Percentiles rank a stretch among this genome's conserved stretches.
Evolutionary conservation across 1,140 invertebrate species (phyloP).

Genomic region (Lepeophtheirus salmonis): DNA sequence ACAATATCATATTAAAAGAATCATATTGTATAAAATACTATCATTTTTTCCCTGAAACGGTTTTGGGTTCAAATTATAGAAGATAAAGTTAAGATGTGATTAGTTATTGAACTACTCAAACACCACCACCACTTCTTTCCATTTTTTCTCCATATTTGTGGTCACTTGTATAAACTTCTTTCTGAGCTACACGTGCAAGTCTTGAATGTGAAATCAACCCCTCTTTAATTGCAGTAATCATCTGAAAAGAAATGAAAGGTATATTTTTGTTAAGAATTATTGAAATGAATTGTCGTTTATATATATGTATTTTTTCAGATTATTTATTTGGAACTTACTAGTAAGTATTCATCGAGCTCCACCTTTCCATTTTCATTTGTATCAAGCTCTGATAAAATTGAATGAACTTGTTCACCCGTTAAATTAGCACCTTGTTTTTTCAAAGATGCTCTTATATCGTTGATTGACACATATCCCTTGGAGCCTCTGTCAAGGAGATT

Average conservation of each 20-base stretch:
- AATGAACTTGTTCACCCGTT: slow-evolving; percentile 83
- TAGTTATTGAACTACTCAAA: too few species aligned
- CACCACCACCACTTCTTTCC: slow-evolving; percentile 18
- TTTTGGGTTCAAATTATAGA: too few species aligned
- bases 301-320: too few species aligned
- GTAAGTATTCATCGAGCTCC: slow-evolving; percentile 92
- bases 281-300: too few species aligned
- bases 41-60: too few species aligned
- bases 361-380: slow-evolving; percentile 98
- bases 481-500: slow-evolving; percentile 80
- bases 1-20: too few species aligned
- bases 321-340: too few species aligned
- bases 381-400: slow-evolving; percentile 93
- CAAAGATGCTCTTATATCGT: slow-evolving; percentile 78
- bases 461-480: slow-evolving; percentile 94
- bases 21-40: too few species aligned
- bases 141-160: slow-evolving; percentile 15
- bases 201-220: slow-evolving; percentile 68
- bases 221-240: slow-evolving; percentile 29
- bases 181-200: slow-evolving; percentile 70
- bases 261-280: too few species aligned
- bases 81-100: too few species aligned
- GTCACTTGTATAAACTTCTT: not conserved
- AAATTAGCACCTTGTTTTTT: slow-evolving; percentile 78
- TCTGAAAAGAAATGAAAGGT: slow-evolving; percentile 18